Base-by-base conservation (phyloP, 2,888 invertebrate genomes). In the Pardosa pseudoannulata region DNA sequence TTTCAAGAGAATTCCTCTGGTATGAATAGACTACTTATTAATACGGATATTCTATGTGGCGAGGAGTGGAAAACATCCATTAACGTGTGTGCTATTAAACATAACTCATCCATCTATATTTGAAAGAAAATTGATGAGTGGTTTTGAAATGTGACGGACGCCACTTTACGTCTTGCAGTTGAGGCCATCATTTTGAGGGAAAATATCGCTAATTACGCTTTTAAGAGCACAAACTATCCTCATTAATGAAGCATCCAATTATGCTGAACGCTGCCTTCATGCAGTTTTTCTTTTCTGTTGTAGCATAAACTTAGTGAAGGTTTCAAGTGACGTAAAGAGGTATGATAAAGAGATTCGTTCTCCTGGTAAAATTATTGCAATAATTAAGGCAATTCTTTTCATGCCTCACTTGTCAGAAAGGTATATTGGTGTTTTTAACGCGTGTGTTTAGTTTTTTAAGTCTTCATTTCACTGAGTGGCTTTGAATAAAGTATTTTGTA, bases 171-270 rank as follows among this genome's bases (percentile, higher is more conserved):
- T 50, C 50, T 19, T 19, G 16, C n/a, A 16, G 0, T 1, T 13
- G 23, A 27, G 9, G 13, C 68, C 31, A 68, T 68, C 31, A 68
- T 32, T 19, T 65, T 68, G 9, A n/a, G n/a, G 65, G 74, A 73
- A 80, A 80, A 80, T 80, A 68, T 9, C 13, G 73, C 80, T 80
- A 80, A 80, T 80, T 80, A 74, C 74, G 56, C 80, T 73, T 68
- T 80, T 80, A 80, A 74, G 71, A 80, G 80, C 80, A 41, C 67
- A 80, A 80, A 80, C 73, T 73, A 80, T 68, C 80, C 29, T 74
- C 73, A 56, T 80, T 80, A 80, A 80, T 80, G 80, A 80, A 73
- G 74, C 73, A 23, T 65, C 80, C 80, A 80, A 80, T 80, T 80
- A 80, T 73, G 6, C 39, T 27, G 36, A 31, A 39, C 50, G 28